Percentiles rank a stretch among this genome's conserved stretches.
Conservation (phyloP, 2,113 vertebrate species). For the Gasterosteus aculeatus region DNA sequence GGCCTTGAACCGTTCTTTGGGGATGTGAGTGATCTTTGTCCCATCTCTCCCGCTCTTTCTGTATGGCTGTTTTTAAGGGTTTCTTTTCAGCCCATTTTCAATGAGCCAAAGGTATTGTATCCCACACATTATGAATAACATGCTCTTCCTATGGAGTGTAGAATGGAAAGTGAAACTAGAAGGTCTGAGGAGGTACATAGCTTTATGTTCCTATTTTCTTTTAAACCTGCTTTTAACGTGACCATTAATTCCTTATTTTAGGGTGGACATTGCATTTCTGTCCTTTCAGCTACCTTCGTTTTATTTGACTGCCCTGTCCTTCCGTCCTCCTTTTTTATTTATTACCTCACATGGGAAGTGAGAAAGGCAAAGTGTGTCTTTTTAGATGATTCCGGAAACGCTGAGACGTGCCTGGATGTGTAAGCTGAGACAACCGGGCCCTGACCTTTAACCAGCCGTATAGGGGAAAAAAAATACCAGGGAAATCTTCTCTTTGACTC, state of each 20-base stretch:
- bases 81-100: slow-evolving; percentile 79
- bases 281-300: slow-evolving; percentile 6
- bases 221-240: slow-evolving; percentile 28
- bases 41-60: slow-evolving; percentile 57
- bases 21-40: slow-evolving; percentile 79
- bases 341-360: not conserved
- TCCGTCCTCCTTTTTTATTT: slow-evolving; percentile 1
- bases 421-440: slow-evolving; percentile 71
- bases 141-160: slow-evolving; percentile 63
- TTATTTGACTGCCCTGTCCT: not conserved
- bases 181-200: slow-evolving; percentile 35
- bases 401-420: slow-evolving; percentile 40
- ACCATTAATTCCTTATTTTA: slow-evolving; percentile 15
- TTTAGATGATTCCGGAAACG: slow-evolving; percentile 53
- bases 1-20: slow-evolving; percentile 77
- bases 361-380: slow-evolving; percentile 38
- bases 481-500: slow-evolving; percentile 80
- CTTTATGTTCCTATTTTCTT: slow-evolving; percentile 51
- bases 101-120: slow-evolving; percentile 74
- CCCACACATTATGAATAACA: slow-evolving; percentile 65
- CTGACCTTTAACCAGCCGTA: slow-evolving; percentile 72
- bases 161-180: slow-evolving; percentile 61
- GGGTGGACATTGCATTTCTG: not conserved
- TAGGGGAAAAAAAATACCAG: slow-evolving; percentile 73
- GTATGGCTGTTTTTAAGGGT: slow-evolving; percentile 67